Evolutionary conservation across 1,140 invertebrate genomes (phyloP), one percentile per base, ranked within the genome.

Genomic region (Drosophila nigromelanica): DNA sequence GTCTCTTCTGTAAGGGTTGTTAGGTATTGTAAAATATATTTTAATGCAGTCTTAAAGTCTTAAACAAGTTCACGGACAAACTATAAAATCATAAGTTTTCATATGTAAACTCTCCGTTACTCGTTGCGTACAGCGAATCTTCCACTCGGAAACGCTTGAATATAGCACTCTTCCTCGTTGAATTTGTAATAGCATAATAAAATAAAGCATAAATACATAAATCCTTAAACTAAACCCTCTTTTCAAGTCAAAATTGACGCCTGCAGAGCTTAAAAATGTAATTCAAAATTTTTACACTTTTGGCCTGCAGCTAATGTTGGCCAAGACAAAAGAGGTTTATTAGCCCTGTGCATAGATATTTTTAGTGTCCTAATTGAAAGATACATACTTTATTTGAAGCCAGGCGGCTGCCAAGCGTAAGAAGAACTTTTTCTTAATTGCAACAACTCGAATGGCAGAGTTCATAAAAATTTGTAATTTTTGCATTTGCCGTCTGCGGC

Each of bases 351-450:
- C 30, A 35, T 14, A 39, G 4, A 30, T 18, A 59, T 68, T 37
- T 68, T 68, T 51, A 51, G 58, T 30, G 14, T 52, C 54, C 43
- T 67, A 59, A 72, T 72, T 72, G 66, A 67, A 35, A 72, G 59
- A 72, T 67, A 58, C 14, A 40, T 24, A 24, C 10, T 71, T 71
- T 56, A 30, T 51, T 67, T 43, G 45, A 45, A 42, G 45, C 30
- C 59, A 18, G 52, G 33, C 45, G 37, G 30, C 14, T 55, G 30
- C 48, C 39, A 35, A 35, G 33, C 33, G 7, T 27, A 35, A 35
- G 33, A 35, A 30, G 63, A 85, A 78, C 37, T 87, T 83, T 68
- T 42, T 43, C 21, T 60, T 87, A 87, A 87, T 87, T 87, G 74
- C 70, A 76, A 87, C 66, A 81, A 27, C 55, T 60, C 63, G 43